Percentiles rank a stretch among this genome's conserved stretches.
These are phyloP conservation scores for Unio delphinus DNA, from an alignment of 2,888 invertebrate genomes.

Conservation along the genomic window DNA sequence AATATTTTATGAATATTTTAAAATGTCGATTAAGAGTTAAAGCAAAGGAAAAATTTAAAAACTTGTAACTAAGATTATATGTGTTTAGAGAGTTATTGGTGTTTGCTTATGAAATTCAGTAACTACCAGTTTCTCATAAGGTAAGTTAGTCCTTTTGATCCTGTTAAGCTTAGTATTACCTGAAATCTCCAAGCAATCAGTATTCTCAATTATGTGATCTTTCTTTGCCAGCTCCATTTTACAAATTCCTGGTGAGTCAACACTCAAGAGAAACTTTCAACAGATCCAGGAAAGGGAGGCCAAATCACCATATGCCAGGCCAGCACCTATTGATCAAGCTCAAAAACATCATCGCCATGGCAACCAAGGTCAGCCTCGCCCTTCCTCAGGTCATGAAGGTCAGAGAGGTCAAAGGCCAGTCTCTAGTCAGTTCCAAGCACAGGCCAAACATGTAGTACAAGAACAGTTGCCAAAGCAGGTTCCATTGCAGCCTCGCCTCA, in stretches of 20 bases:
- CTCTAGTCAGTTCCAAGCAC: slow-evolving; percentile 44
- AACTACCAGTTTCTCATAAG: no score
- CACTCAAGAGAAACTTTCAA: slow-evolving; percentile 96
- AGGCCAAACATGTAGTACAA: slow-evolving; percentile 64
- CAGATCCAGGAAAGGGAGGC: slow-evolving; percentile 83
- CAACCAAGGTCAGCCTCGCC: slow-evolving; percentile 27
- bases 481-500: slow-evolving; percentile 45
- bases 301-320: slow-evolving; percentile 39
- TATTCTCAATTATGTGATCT: no score
- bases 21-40: no score
- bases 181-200: no score
- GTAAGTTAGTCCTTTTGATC: no score
- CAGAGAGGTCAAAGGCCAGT: slow-evolving; percentile 37
- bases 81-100: no score
- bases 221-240: slow-evolving; percentile 81
- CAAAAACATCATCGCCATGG: slow-evolving; percentile 36
- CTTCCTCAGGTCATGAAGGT: slow-evolving; percentile 9
- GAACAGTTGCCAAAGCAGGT: slow-evolving; percentile 39
- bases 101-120: no score
- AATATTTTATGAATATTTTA: no score
- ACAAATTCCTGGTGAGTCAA: slow-evolving; percentile 92
- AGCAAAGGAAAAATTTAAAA: no score
- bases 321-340: slow-evolving; percentile 34
- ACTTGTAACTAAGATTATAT: no score
- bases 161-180: no score